Conservation (phyloP, 2,113 vertebrate genomes). For the Cyprinodon variegatus region DNA sequence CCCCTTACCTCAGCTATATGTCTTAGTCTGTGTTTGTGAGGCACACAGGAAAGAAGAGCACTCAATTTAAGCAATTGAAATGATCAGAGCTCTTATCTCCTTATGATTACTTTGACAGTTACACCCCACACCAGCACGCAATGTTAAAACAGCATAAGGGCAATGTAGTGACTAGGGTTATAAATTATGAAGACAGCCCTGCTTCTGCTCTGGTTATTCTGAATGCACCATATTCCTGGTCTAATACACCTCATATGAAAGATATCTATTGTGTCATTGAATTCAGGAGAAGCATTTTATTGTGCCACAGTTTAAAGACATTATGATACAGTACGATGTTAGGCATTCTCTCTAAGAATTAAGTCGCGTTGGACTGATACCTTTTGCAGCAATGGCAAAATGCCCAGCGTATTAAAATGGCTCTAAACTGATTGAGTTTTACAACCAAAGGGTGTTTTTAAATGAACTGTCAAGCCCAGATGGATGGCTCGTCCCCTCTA, state of each 20-base stretch:
- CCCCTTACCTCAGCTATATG: too few relatives aligned
- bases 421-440: slow-evolving; percentile 20
- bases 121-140: background rate
- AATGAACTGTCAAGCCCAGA: slow-evolving; percentile 44
- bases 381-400: slow-evolving; percentile 10
- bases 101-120: background rate
- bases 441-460: slow-evolving; percentile 37
- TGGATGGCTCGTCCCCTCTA: slow-evolving; percentile 29
- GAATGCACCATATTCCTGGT: background rate
- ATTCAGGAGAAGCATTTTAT: background rate
- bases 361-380: background rate
- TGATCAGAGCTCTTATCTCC: background rate
- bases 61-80: background rate
- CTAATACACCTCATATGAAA: background rate
- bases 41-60: too few relatives aligned
- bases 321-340: background rate
- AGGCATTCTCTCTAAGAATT: background rate
- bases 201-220: background rate
- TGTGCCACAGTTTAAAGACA: background rate
- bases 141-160: background rate
- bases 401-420: slow-evolving; percentile 13
- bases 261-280: background rate
- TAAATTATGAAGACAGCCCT: background rate
- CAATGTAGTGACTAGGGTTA: background rate
- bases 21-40: too few relatives aligned